Percentiles rank a stretch among this genome's conserved stretches.
Conservation (phyloP, 2,113 vertebrate species). For the Struthidea cinerea region DNA sequence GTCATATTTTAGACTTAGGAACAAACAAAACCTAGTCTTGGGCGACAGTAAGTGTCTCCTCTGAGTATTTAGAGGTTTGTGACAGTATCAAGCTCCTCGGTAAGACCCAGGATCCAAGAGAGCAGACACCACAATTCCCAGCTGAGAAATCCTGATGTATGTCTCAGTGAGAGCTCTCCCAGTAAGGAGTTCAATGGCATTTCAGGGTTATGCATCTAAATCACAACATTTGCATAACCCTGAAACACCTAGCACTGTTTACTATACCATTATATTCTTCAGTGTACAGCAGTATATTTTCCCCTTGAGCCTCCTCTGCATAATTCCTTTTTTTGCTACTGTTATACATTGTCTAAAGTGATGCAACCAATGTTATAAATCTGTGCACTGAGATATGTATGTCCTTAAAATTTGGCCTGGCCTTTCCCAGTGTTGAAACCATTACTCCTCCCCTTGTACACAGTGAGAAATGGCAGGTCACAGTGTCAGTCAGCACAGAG, state of each 20-base stretch:
- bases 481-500: neutral
- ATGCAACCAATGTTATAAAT: neutral
- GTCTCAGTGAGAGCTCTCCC: neutral
- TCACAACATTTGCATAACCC: neutral
- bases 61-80: neutral
- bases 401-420: neutral
- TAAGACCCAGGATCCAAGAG: neutral
- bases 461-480: neutral
- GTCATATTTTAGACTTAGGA: neutral
- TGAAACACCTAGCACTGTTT: neutral
- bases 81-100: neutral
- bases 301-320: neutral
- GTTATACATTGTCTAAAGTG: neutral
- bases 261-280: neutral
- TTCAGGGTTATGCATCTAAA: neutral
- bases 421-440: neutral
- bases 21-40: neutral
- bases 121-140: neutral
- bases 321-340: neutral
- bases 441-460: neutral
- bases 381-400: neutral
- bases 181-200: neutral
- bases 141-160: neutral
- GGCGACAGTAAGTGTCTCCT: neutral
- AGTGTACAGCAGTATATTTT: neutral